Evolutionary conservation across 2,797 vertebrate species (phyloP).

Genomic region (Echiichthys vipera): DNA sequence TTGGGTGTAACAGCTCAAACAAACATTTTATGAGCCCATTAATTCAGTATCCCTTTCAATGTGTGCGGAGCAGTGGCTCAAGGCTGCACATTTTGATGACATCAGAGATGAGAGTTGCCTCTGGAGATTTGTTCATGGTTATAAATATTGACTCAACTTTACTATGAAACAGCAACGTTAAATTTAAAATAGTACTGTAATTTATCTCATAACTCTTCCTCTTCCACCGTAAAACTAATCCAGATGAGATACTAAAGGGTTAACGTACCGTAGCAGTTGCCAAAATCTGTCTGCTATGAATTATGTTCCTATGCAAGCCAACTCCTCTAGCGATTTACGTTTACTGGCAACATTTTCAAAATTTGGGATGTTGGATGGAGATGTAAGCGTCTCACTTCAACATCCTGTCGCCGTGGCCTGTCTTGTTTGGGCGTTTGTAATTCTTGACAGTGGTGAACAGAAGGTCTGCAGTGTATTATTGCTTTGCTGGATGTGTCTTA

Average conservation of each 20-base stretch:
- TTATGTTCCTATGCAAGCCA: conserved; percentile 4
- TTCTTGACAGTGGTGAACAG: background rate
- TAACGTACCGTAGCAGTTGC: conserved; percentile 11
- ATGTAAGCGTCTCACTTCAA: no score
- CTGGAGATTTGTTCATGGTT: conserved; percentile 48
- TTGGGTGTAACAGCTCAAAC: conserved; percentile 80
- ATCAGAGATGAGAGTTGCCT: conserved; percentile 51
- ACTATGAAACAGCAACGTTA: conserved; percentile 31
- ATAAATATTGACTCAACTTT: conserved; percentile 63
- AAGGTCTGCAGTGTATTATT: background rate
- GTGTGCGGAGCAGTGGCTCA: conserved; percentile 50
- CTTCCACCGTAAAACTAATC: conserved; percentile 5
- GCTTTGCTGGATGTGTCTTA: background rate
- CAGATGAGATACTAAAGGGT: conserved; percentile 18
- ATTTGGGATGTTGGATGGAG: no score
- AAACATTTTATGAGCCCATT: conserved; percentile 78
- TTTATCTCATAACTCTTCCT: conserved; percentile 22
- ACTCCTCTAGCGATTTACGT: no score
- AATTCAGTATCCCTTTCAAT: conserved; percentile 60
- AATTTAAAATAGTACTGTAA: conserved; percentile 15
- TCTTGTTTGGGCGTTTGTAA: no score
- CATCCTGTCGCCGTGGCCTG: no score
- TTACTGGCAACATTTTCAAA: no score
- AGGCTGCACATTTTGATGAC: conserved; percentile 59
- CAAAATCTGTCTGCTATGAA: conserved; percentile 16